These are phyloP conservation scores for Peromyscus maniculatus DNA, from an alignment of 2,113 vertebrate species.

Conservation along the genomic window DNA sequence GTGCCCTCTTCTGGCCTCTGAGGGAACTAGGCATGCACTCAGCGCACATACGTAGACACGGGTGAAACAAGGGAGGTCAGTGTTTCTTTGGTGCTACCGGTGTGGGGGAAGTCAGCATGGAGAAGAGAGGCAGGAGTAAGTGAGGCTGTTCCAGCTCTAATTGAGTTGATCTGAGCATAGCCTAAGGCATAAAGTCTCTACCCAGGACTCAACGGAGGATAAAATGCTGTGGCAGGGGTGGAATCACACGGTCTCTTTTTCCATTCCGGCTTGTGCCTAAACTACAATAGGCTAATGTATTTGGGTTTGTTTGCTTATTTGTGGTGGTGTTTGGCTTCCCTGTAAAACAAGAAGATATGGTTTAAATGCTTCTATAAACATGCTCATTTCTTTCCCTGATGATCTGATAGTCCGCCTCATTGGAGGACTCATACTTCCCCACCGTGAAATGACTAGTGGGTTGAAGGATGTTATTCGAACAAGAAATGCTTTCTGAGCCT, in stretches of 20 bases:
- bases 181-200: not conserved
- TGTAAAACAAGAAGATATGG: not conserved
- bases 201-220: not conserved
- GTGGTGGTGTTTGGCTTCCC: not conserved
- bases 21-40: not conserved
- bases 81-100: not conserved
- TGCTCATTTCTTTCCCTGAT: conserved; percentile 46
- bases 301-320: not conserved
- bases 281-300: not conserved
- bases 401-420: not conserved
- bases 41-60: not conserved
- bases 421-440: conserved; percentile 34
- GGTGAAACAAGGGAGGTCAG: not conserved
- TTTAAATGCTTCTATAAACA: conserved; percentile 8
- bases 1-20: not conserved
- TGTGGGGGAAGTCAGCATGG: not conserved
- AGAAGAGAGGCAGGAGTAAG: conserved; percentile 8
- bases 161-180: not conserved
- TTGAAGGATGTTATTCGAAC: conserved; percentile 25
- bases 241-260: not conserved
- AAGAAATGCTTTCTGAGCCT: conserved; percentile 11
- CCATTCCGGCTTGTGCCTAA: not conserved
- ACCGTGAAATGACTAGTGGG: conserved; percentile 25
- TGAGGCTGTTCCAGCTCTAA: not conserved
- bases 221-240: not conserved